A percentile compares a stretch with the other conserved stretches of the same genome.
These are phyloP conservation scores for Habropoda laboriosa DNA, from an alignment of 1,140 invertebrate genomes.

Conservation along the genomic window DNA sequence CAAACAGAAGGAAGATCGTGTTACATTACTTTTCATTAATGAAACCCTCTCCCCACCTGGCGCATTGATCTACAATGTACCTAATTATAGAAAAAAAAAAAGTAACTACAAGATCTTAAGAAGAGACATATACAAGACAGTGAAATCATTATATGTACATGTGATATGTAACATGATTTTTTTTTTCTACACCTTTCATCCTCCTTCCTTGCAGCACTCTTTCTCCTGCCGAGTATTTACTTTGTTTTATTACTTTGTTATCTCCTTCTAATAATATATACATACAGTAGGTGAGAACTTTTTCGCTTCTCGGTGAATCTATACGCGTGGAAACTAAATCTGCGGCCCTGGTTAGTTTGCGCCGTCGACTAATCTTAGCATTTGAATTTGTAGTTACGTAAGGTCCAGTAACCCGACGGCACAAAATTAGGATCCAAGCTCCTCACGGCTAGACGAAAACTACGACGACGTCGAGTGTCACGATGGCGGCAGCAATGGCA, in stretches of 20 bases:
- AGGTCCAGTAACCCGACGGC: slow-evolving; percentile 76
- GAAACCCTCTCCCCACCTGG: not conserved
- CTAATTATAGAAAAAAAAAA: not conserved
- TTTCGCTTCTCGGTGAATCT: not conserved
- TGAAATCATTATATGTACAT: not conserved
- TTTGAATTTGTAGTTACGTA: slow-evolving; percentile 71
- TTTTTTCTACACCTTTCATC: not conserved
- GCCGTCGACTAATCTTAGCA: slow-evolving; percentile 62
- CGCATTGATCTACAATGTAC: not conserved
- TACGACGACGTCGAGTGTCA: slow-evolving; percentile 20
- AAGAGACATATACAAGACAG: too few species aligned
- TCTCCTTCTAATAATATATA: not conserved
- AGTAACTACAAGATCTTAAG: not conserved
- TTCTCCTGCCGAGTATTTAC: not conserved
- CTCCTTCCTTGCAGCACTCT: not conserved
- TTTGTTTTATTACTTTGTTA: not conserved
- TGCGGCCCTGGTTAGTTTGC: slow-evolving; percentile 45
- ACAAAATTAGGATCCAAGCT: slow-evolving; percentile 75
- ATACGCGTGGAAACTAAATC: slow-evolving; percentile 39
- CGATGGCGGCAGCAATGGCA: not conserved
- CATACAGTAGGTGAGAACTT: not conserved
- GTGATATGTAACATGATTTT: not conserved
- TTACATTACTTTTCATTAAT: not conserved
- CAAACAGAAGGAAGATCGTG: not conserved
- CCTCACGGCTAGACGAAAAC: slow-evolving; percentile 56